Evolutionary conservation across 2,888 invertebrate genomes (phyloP).

Genomic region (Tipula vernalis): DNA sequence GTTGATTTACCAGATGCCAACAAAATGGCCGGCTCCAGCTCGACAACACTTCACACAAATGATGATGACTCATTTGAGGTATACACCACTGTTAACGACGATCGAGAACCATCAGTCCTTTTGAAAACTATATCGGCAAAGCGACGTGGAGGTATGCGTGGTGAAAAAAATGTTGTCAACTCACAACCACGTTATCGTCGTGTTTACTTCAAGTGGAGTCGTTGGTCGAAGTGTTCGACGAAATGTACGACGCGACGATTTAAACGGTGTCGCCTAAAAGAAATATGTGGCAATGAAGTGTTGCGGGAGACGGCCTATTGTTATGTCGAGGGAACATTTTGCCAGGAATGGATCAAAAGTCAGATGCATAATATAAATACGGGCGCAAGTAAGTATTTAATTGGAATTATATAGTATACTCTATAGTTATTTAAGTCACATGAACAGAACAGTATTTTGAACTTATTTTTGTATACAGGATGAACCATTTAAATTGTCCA

Average conservation of each 20-base stretch:
- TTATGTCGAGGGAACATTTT: conserved; percentile 67
- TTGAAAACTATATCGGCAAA: not conserved
- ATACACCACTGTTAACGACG: conserved; percentile 24
- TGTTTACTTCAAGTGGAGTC: conserved; percentile 65
- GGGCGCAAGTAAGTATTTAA: not conserved
- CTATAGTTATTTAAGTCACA: not conserved
- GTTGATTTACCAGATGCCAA: not conserved
- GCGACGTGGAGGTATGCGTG: conserved; percentile 18
- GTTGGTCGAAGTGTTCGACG: conserved; percentile 70
- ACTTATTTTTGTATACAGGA: no score
- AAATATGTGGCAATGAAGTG: conserved; percentile 63
- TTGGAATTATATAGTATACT: not conserved
- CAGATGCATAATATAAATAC: conserved; percentile 26
- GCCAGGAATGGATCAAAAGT: conserved; percentile 54
- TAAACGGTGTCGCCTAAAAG: conserved; percentile 60
- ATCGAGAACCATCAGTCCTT: not conserved
- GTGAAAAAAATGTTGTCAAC: conserved; percentile 29
- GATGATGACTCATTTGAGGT: not conserved
- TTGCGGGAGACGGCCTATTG: conserved; percentile 77
- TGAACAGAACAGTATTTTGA: not conserved
- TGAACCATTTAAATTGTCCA: no score
- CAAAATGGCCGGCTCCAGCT: not conserved
- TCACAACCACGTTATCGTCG: conserved; percentile 27
- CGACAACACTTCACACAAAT: not conserved
- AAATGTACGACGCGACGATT: conserved; percentile 68